Evolutionary conservation across 2,888 invertebrate genomes (phyloP).

Genomic region (Branchipolynoe longqiensis): DNA sequence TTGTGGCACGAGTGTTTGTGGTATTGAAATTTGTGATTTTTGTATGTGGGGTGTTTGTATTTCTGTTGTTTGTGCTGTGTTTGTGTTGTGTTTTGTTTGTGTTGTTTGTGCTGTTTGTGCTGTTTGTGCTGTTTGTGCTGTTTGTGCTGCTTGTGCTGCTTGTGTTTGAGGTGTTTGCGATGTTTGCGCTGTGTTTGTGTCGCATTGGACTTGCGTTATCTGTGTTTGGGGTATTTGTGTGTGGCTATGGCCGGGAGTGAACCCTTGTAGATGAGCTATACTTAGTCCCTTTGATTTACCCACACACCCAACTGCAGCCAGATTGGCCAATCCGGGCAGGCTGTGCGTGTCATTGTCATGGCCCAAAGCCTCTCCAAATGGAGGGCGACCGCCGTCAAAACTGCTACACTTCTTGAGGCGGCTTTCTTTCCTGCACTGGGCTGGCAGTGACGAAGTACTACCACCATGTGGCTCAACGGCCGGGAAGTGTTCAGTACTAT

Average conservation of each 20-base stretch:
- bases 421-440: conserved; percentile 1
- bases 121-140: not conserved
- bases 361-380: not conserved
- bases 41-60: not conserved
- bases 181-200: not conserved
- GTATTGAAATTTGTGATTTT: not conserved
- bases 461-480: not conserved
- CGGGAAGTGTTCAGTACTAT: conserved; percentile 44
- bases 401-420: conserved; percentile 41
- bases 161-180: not conserved
- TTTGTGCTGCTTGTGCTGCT: not conserved
- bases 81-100: not conserved
- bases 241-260: not conserved
- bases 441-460: conserved; percentile 15
- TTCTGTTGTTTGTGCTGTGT: not conserved
- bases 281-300: not conserved
- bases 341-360: not conserved
- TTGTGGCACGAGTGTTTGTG: not conserved
- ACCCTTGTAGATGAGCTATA: not conserved
- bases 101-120: not conserved
- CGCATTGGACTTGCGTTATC: not conserved
- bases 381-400: conserved; percentile 24
- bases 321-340: not conserved
- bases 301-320: not conserved
- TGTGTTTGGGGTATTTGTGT: not conserved